phyloP scores from a whole-genome alignment of 1,140 invertebrate species.

The Anastrepha obliqua region DNA sequence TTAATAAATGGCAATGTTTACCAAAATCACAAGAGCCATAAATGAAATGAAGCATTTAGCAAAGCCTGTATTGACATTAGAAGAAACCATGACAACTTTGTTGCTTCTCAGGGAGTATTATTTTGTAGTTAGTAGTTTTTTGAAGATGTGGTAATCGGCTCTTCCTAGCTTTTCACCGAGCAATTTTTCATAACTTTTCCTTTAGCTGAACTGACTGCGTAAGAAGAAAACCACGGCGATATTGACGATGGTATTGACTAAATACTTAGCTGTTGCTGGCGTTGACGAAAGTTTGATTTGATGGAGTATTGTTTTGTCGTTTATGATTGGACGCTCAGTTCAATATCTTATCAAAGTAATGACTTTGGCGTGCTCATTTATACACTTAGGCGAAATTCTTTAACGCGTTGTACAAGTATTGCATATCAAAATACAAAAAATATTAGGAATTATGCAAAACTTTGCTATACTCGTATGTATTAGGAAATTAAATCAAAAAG shows the following conservation, averaged over 20 bases:
- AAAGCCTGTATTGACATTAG: constrained; percentile 66
- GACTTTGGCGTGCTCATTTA: constrained; percentile 3
- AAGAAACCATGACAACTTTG: constrained; percentile 43
- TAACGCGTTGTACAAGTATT: not conserved
- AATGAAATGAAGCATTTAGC: constrained; percentile 72
- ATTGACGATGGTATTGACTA: not conserved
- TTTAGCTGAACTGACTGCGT: constrained; percentile 22
- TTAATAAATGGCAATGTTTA: constrained; percentile 60
- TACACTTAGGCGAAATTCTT: not conserved
- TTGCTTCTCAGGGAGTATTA: constrained; percentile 11
- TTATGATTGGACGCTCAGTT: constrained; percentile 21
- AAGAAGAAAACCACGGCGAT: constrained; percentile 6
- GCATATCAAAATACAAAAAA: not conserved
- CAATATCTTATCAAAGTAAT: constrained; percentile 42
- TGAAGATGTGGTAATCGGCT: not conserved
- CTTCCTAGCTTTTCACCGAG: not conserved
- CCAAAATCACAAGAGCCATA: constrained; percentile 70
- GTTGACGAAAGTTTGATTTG: constrained; percentile 34
- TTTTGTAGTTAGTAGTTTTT: not conserved
- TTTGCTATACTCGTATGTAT: not conserved
- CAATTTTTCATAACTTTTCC: not conserved
- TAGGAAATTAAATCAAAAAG: not conserved
- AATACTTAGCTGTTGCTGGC: not conserved
- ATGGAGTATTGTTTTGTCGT: constrained; percentile 29
- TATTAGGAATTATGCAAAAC: not conserved